Conservation (phyloP, 1,140 invertebrate genomes). For the Arctopsyche grandis region DNA sequence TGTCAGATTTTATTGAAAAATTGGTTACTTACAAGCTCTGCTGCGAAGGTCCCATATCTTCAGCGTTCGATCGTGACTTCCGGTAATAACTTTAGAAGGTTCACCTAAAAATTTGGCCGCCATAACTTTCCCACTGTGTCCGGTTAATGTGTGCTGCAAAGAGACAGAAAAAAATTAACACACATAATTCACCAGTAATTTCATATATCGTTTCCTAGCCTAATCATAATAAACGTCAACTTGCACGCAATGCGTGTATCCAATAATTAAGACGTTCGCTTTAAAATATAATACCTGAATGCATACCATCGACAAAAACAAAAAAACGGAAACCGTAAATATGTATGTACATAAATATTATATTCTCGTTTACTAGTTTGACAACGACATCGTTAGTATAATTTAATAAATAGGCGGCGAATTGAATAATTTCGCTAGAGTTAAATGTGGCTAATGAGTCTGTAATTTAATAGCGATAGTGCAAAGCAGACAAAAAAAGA, state of each 20-base stretch:
- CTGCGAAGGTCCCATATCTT: conserved; percentile 97
- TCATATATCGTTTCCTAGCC: neutral
- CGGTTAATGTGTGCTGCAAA: conserved; percentile 94
- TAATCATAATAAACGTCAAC: conserved; percentile 15
- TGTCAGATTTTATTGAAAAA: conserved; percentile 8
- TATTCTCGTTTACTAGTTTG: neutral
- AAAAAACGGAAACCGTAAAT: conserved; percentile 4
- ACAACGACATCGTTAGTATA: neutral
- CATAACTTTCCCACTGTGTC: conserved; percentile 95
- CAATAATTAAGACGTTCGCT: neutral
- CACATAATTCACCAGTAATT: neutral
- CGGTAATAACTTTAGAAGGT: conserved; percentile 89
- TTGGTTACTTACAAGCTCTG: conserved; percentile 86
- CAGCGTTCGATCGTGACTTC: conserved; percentile 94
- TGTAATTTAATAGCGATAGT: conserved; percentile 19
- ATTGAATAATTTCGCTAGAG: too few relatives aligned
- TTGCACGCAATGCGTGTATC: neutral
- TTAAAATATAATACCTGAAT: neutral
- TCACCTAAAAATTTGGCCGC: conserved; percentile 93
- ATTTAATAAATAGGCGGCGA: too few relatives aligned
- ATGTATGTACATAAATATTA: neutral
- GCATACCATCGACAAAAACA: too few relatives aligned
- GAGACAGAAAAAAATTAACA: conserved; percentile 56
- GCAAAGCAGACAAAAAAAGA: conserved; percentile 3
- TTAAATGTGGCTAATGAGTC: conserved; percentile 19